Percentiles rank a stretch among this genome's conserved stretches.
These are phyloP conservation scores for Zygaena filipendulae DNA, from an alignment of 2,888 invertebrate species.

Conservation along the genomic window DNA sequence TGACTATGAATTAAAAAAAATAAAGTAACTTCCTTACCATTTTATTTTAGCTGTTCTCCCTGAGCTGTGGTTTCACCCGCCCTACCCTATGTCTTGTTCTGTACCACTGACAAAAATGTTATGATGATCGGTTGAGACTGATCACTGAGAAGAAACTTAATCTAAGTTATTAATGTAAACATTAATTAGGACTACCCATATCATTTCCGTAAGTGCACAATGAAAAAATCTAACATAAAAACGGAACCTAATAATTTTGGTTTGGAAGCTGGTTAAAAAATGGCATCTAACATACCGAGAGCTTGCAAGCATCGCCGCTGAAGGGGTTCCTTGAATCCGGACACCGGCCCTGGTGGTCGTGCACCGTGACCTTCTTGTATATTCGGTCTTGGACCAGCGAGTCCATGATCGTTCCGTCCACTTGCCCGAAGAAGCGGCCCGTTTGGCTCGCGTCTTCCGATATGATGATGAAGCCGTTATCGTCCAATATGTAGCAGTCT, in stretches of 20 bases:
- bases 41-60: background rate
- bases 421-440: constrained; percentile 93
- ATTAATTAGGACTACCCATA: background rate
- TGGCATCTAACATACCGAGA: constrained; percentile 28
- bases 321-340: constrained; percentile 75
- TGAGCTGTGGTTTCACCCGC: too few relatives aligned
- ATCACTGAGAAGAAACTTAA: too few relatives aligned
- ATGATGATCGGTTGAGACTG: too few relatives aligned
- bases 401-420: constrained; percentile 95
- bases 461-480: constrained; percentile 93
- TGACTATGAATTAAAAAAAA: too few relatives aligned
- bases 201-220: too few relatives aligned
- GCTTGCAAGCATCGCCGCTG: constrained; percentile 56
- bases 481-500: constrained; percentile 94
- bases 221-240: too few relatives aligned
- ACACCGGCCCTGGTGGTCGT: constrained; percentile 91
- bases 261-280: too few relatives aligned
- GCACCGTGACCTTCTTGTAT: constrained; percentile 87
- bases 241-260: too few relatives aligned
- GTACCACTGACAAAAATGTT: too few relatives aligned
- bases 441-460: constrained; percentile 89
- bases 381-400: constrained; percentile 90
- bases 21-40: background rate
- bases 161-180: too few relatives aligned
- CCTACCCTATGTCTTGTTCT: too few relatives aligned